Conservation (phyloP, 2,888 invertebrate genomes). For the Drosophila formosana region DNA sequence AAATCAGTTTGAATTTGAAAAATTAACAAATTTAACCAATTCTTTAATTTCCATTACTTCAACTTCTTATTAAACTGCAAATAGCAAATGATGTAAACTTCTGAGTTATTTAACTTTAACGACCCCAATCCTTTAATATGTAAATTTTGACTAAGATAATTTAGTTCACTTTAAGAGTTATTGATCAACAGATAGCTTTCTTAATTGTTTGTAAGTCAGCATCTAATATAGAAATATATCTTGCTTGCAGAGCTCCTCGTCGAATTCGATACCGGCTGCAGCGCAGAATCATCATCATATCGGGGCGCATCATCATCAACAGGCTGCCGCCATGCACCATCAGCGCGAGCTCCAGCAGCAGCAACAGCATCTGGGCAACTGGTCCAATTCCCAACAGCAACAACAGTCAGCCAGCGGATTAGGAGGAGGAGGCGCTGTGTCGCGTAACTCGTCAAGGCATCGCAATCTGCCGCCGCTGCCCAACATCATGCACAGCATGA, state of each 20-base stretch:
- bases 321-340: conserved; percentile 74
- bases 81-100: too few species aligned
- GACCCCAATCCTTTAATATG: too few species aligned
- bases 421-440: conserved; percentile 76
- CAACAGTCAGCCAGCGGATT: conserved; percentile 54
- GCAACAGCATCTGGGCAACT: conserved; percentile 58
- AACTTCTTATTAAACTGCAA: too few species aligned
- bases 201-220: too few species aligned
- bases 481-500: conserved; percentile 85
- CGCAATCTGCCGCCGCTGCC: conserved; percentile 85
- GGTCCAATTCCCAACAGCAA: conserved; percentile 65
- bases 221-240: too few species aligned
- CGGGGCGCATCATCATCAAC: conserved; percentile 78
- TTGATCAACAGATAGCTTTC: too few species aligned
- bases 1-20: too few species aligned
- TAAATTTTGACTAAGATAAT: too few species aligned
- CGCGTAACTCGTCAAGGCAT: conserved; percentile 84
- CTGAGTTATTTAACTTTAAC: too few species aligned
- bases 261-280: conserved; percentile 87
- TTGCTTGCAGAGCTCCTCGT: conserved; percentile 89
- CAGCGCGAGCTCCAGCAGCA: conserved; percentile 70
- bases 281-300: conserved; percentile 83
- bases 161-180: too few species aligned
- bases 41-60: too few species aligned
- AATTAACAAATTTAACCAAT: too few species aligned